Conservation (phyloP, 2,113 vertebrate species). For the Paedocypris sp. region DNA sequence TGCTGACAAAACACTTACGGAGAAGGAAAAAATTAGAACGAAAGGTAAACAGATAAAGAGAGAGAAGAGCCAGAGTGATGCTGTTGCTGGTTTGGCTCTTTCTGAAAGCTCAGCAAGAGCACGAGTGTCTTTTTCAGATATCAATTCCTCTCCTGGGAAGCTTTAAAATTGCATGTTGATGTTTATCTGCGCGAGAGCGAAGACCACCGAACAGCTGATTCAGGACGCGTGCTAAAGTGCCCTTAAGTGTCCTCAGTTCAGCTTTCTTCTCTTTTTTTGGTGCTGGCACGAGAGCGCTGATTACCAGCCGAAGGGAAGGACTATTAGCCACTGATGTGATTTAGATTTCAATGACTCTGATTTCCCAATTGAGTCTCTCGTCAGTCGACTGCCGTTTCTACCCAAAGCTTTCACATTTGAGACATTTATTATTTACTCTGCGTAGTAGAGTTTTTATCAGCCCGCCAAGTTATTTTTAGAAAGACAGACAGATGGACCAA, state of each 20-base stretch:
- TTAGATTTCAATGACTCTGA: conserved; percentile 38
- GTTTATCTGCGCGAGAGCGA: conserved; percentile 8
- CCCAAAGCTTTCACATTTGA: too few species aligned
- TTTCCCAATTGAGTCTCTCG: neutral
- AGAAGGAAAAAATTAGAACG: too few species aligned
- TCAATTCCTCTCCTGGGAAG: neutral
- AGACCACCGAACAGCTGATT: neutral
- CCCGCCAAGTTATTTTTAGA: too few species aligned
- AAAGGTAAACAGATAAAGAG: too few species aligned
- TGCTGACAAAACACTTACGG: too few species aligned
- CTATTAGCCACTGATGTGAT: conserved; percentile 49
- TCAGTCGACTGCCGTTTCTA: neutral
- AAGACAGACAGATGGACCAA: too few species aligned
- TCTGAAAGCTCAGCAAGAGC: neutral
- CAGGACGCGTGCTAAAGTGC: neutral
- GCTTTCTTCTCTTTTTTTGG: neutral
- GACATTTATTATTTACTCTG: conserved; percentile 38
- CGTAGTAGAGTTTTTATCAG: too few species aligned
- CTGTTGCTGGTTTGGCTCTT: too few species aligned
- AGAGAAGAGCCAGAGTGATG: neutral
- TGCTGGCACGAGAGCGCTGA: conserved; percentile 41
- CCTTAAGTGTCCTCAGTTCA: neutral
- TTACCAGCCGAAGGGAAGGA: conserved; percentile 40
- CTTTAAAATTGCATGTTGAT: conserved; percentile 19
- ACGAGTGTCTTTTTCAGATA: neutral